These are phyloP conservation scores for Scleropages formosus DNA, from an alignment of 2,797 vertebrate species.

Conservation along the genomic window DNA sequence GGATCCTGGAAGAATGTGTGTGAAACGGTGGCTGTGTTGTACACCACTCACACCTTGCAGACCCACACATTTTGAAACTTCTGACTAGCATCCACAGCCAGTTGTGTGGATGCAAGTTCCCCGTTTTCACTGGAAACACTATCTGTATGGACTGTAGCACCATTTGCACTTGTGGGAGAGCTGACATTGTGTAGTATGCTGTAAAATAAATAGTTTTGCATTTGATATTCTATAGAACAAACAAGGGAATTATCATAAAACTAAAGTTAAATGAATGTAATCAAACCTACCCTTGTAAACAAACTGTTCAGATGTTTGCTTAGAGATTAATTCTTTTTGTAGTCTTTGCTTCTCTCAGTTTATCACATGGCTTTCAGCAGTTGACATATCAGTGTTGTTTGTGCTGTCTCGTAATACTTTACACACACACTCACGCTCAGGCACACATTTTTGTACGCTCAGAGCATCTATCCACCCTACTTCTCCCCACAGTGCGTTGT, in stretches of 20 bases:
- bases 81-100: too few relatives aligned
- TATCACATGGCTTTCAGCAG: background rate
- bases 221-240: too few relatives aligned
- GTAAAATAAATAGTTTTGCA: background rate
- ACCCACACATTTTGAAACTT: too few relatives aligned
- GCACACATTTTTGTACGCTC: background rate
- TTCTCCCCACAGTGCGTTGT: background rate
- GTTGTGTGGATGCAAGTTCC: too few relatives aligned
- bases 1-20: too few relatives aligned
- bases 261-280: too few relatives aligned
- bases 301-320: background rate
- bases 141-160: too few relatives aligned
- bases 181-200: background rate
- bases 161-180: background rate
- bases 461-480: constrained; percentile 49
- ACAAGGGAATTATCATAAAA: too few relatives aligned
- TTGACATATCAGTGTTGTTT: background rate
- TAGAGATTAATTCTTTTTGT: background rate
- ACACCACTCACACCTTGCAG: too few relatives aligned
- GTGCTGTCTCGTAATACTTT: background rate
- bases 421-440: constrained; percentile 22
- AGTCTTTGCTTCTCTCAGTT: background rate
- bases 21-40: too few relatives aligned
- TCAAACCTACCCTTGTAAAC: background rate
- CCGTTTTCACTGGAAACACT: background rate